Base-by-base conservation (phyloP, 2,888 invertebrate species). In the Diogma glabrata region DNA sequence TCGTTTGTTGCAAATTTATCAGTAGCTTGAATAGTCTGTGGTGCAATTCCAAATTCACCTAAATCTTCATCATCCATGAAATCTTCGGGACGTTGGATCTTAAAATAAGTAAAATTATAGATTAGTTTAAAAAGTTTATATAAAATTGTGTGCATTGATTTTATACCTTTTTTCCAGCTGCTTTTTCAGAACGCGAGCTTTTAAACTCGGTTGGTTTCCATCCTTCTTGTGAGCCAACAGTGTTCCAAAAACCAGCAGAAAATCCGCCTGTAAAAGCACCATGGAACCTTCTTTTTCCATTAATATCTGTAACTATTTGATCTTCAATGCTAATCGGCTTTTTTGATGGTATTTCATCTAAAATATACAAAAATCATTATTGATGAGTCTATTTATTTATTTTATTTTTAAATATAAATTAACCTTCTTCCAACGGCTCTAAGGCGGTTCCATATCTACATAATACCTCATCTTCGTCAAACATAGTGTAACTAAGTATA, bases 41-140 rank as follows among this genome's bases (percentile, higher is more conserved):
- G 95, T 0, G 97, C 95, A 59, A 99, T 94, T 16, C 97, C 99
- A 72, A 88, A 90, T 65, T 93, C 90, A 3, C 90, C 83, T 20
- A 90, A 76, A 67, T 99, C 97, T 68, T 99, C 99, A 10, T 91
- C 90, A 67, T 99, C 99, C 99, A 99, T 99, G 63, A 88, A 99
- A 72, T 97, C 95, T 67, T 92, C 87, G 0, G 94, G 88, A 56
- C 75, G 77, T 65, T 87, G 87, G 10, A 57, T n/a, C n/a, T n/a
- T n/a, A n/a, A n/a, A n/a, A n/a, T n/a, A n/a, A n/a, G n/a, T n/a
- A n/a, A n/a, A n/a, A n/a, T n/a, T n/a, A n/a, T n/a, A n/a, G n/a
- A n/a, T n/a, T n/a, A n/a, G n/a, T n/a, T n/a, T n/a, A n/a, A n/a
- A n/a, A n/a, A n/a, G n/a, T n/a, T n/a, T n/a, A n/a, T n/a, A n/a